Base-by-base conservation (phyloP, 2,888 invertebrate species). In the Orchesella flavescens region DNA sequence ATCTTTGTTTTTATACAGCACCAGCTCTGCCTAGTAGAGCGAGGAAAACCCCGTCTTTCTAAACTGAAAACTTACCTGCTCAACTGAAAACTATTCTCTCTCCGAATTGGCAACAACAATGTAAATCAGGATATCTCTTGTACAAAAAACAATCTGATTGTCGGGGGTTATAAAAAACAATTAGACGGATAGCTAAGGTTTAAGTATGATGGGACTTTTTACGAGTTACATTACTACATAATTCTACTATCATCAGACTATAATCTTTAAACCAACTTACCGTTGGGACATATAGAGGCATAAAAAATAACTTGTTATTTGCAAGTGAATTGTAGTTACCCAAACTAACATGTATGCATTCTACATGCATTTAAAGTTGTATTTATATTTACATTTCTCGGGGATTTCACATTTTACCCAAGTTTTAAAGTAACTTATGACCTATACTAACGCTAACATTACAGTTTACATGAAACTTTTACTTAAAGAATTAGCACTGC, bases 91-190 rank as follows among this genome's bases (percentile, higher is more conserved):
- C 17, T 79, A 34, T 57, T 69, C 69, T 81, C 74, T 75, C 75
- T 82, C 82, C 82, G 82, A 82, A 82, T 82, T 82, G 73, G 82
- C 59, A 74, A 81, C 43, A 69, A 69, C 53, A 44, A n/a, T n/a
- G 46, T 24, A 61, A 7, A 49, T 53, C 34, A n/a, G 17, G 34
- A 66, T 46, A 82, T 74, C 82, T 75, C 55, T 66, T 75, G 68
- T 81, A 80, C 80, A 81, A 81, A 72, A 34, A 34, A 34, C 34
- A 34, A 46, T 44, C 53, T 65, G 34, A 43, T 17, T 24, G 17
- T 43, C 57, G 77, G 77, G 34, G 77, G 77, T 72, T 79, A 44
- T 57, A 44, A 23, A 9, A 21, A 66, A 7, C n/a, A 57, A 17
- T 57, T 57, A 57, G 10, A 53, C 53, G 53, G n/a, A 10, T 57